These are phyloP conservation scores for Melinaea menophilus DNA, from an alignment of 2,888 invertebrate genomes.

Conservation along the genomic window DNA sequence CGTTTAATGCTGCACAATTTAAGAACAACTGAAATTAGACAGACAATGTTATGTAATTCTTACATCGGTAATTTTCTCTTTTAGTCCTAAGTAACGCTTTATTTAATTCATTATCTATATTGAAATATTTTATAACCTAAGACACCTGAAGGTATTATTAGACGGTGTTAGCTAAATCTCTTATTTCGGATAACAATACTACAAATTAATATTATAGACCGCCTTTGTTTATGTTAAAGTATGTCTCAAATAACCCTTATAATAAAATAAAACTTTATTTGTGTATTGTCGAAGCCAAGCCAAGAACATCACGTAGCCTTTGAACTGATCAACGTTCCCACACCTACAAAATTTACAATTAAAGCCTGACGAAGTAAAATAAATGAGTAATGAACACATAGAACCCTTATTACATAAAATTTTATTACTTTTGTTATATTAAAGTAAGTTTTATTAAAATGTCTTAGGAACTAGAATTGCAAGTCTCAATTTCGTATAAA, in stretches of 20 bases:
- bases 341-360: slow-evolving; percentile 8
- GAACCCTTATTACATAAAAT: slow-evolving; percentile 10
- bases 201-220: no score
- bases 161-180: no score
- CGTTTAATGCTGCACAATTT: no score
- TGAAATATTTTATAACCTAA: slow-evolving; percentile 1
- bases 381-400: slow-evolving; percentile 14
- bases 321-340: slow-evolving; percentile 1
- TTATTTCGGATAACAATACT: no score
- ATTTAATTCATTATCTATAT: slow-evolving; percentile 3
- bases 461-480: slow-evolving; percentile 20
- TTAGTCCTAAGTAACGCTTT: no score
- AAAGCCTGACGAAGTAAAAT: slow-evolving; percentile 9
- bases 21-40: no score
- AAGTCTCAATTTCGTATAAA: slow-evolving; percentile 14
- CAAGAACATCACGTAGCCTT: background rate
- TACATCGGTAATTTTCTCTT: no score
- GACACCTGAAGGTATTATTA: no score
- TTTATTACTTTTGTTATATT: slow-evolving; percentile 1
- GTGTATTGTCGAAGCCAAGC: background rate
- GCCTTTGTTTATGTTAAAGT: no score
- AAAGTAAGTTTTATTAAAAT: slow-evolving; percentile 13
- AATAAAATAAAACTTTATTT: background rate
- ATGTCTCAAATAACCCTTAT: no score
- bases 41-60: no score